Evolutionary conservation across 2,113 vertebrate genomes (phyloP).

Genomic region (Leucoraja erinaceus): DNA sequence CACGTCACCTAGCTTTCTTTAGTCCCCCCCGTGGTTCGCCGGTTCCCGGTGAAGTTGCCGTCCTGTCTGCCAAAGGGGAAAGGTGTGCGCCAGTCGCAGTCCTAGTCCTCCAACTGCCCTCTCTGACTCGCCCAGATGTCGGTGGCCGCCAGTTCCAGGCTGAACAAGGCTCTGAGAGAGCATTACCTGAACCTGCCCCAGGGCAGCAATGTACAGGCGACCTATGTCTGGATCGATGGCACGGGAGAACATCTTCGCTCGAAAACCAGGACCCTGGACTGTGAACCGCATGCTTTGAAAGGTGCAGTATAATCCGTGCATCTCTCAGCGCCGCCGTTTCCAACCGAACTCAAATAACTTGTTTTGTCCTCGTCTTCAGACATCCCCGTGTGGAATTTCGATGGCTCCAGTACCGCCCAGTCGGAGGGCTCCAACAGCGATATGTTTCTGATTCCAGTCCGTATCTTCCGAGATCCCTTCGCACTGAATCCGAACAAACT

Average conservation of each 20-base stretch:
- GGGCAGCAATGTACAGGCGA: slow-evolving; percentile 57
- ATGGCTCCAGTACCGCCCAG: slow-evolving; percentile 64
- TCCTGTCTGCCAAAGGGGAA: no score
- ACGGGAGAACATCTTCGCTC: slow-evolving; percentile 61
- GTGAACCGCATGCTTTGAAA: slow-evolving; percentile 57
- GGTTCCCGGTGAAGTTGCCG: no score
- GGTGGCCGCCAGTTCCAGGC: slow-evolving; percentile 61
- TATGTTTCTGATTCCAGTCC: slow-evolving; percentile 64
- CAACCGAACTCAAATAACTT: no score
- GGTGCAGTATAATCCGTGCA: slow-evolving; percentile 45
- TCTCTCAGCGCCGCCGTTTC: no score
- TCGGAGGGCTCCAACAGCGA: slow-evolving; percentile 71
- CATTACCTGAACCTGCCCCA: slow-evolving; percentile 66
- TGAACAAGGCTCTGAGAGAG: slow-evolving; percentile 63
- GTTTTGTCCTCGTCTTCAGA: slow-evolving; percentile 48
- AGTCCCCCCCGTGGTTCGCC: no score
- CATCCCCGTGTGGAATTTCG: slow-evolving; percentile 68
- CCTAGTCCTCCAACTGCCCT: no score
- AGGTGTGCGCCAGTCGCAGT: no score
- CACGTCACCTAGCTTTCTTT: no score
- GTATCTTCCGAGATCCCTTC: slow-evolving; percentile 69
- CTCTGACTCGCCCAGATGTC: slow-evolving; percentile 42
- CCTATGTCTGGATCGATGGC: slow-evolving; percentile 74
- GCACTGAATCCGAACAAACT: slow-evolving; percentile 61
- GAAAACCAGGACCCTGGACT: slow-evolving; percentile 62